A percentile compares a stretch with the other conserved stretches of the same genome.
phyloP scores from a whole-genome alignment of 2,888 invertebrate species.

The Mimachlamys varia region DNA sequence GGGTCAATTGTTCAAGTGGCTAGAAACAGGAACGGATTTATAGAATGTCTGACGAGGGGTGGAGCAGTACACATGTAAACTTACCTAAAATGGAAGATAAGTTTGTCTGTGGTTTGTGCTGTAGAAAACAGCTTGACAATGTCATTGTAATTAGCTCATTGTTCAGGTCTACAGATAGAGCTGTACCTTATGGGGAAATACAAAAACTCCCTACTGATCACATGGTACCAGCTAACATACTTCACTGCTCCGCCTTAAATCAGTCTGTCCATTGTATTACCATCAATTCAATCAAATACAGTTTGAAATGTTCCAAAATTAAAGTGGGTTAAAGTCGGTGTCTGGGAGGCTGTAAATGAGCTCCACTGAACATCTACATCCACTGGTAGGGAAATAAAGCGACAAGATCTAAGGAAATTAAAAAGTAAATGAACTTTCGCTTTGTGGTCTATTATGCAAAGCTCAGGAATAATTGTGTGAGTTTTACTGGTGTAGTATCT shows the following conservation, averaged over 20 bases:
- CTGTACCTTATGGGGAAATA: background rate
- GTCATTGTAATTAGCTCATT: background rate
- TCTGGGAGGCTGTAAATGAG: too few relatives aligned
- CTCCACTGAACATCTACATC: background rate
- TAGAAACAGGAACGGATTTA: background rate
- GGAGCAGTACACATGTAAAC: background rate
- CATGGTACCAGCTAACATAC: too few relatives aligned
- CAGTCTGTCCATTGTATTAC: background rate
- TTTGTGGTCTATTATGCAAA: background rate
- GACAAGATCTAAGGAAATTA: background rate
- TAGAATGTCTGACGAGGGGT: background rate
- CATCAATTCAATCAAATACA: background rate
- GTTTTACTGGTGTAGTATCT: background rate
- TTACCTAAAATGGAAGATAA: background rate
- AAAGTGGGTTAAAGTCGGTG: too few relatives aligned
- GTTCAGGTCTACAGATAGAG: background rate
- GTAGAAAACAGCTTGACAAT: background rate
- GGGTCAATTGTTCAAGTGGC: background rate
- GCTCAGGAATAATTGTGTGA: background rate
- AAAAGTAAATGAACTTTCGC: background rate
- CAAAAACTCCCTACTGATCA: too few relatives aligned
- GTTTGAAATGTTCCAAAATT: background rate
- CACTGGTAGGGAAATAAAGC: background rate
- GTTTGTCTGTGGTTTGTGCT: slow-evolving; percentile 18
- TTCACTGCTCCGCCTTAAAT: background rate